Conservation (phyloP, 2,888 invertebrate species). For the Drosophila pegasa region DNA sequence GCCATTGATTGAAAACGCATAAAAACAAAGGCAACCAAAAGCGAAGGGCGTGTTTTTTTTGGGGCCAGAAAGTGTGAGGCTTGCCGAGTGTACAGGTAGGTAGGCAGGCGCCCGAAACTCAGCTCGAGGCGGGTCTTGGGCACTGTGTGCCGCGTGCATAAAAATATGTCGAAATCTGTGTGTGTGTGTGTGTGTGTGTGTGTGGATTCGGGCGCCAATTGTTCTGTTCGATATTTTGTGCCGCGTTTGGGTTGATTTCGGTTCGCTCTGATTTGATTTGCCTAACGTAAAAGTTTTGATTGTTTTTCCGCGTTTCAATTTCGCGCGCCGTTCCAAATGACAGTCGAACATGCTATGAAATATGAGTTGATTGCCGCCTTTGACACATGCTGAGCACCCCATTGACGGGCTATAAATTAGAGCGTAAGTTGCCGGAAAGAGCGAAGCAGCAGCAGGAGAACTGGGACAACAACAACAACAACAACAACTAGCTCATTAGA, state of each 20-base stretch:
- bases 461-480: neutral
- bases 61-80: neutral
- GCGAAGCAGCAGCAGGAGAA: neutral
- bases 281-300: conserved; percentile 69
- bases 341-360: conserved; percentile 74
- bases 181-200: conserved; percentile 21
- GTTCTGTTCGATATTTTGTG: conserved; percentile 41
- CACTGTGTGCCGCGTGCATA: conserved; percentile 1
- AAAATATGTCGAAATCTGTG: conserved; percentile 7
- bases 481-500: conserved; percentile 65
- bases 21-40: conserved; percentile 61
- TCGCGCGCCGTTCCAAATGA: conserved; percentile 57
- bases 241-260: conserved; percentile 17
- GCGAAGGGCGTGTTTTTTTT: conserved; percentile 1
- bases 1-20: conserved; percentile 78
- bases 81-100: conserved; percentile 3
- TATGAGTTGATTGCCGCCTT: conserved; percentile 72
- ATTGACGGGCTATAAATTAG: conserved; percentile 60
- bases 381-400: conserved; percentile 27
- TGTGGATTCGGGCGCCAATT: conserved; percentile 24
- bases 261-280: conserved; percentile 22
- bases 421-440: conserved; percentile 15
- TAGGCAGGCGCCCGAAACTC: neutral
- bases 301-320: conserved; percentile 77
- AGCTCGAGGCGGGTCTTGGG: conserved; percentile 1